These are phyloP conservation scores for Drosophila anceps DNA, from an alignment of 2,888 invertebrate genomes.

Conservation along the genomic window DNA sequence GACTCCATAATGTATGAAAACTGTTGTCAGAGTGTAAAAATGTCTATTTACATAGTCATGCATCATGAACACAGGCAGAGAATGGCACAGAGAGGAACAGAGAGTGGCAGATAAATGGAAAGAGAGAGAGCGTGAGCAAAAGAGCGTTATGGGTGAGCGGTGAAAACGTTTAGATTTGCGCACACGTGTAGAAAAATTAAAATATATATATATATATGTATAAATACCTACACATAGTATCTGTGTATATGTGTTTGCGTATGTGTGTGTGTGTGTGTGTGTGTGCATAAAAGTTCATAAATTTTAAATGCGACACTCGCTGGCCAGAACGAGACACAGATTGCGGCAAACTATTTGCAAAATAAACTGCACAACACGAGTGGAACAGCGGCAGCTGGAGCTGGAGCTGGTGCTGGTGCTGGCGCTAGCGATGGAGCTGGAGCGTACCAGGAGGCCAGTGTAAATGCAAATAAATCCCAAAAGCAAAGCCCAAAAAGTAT, in stretches of 20 bases:
- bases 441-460: conserved; percentile 37
- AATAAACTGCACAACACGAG: conserved; percentile 54
- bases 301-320: conserved; percentile 66
- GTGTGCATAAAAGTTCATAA: conserved; percentile 67
- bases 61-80: conserved; percentile 59
- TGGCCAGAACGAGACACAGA: conserved; percentile 64
- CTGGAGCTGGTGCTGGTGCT: background rate
- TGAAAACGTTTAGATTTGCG: conserved; percentile 47
- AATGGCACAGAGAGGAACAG: background rate
- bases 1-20: conserved; percentile 68
- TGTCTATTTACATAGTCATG: conserved; percentile 77
- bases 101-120: background rate
- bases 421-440: no score
- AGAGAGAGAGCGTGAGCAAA: background rate
- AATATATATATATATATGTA: conserved; percentile 51
- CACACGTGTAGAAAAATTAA: conserved; percentile 57
- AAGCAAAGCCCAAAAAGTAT: conserved; percentile 62
- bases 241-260: no score
- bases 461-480: conserved; percentile 77
- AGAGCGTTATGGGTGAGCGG: conserved; percentile 15
- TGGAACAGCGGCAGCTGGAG: conserved; percentile 14
- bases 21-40: conserved; percentile 76
- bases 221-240: background rate
- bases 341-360: conserved; percentile 76
- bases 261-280: conserved; percentile 12